Evolutionary conservation across 1,140 invertebrate genomes (phyloP), one percentile per base, ranked within the genome.

Genomic region (Yoshiicerus persimilis): DNA sequence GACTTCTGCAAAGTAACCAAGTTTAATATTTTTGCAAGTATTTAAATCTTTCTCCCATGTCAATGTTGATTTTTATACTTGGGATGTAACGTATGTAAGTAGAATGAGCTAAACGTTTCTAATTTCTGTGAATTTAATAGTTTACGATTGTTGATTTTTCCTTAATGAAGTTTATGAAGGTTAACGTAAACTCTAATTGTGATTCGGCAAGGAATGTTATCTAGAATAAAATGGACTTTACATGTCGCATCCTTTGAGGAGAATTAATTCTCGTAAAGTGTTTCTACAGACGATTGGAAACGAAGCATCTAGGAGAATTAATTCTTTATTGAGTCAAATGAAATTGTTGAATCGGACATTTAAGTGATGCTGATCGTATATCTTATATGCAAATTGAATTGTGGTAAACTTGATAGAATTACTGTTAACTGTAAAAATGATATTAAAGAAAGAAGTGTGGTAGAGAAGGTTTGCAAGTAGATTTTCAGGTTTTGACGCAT

Each of bases 361-460:
- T 36, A 16, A n/a, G 13, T n/a, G n/a, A n/a, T n/a, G n/a, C n/a
- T n/a, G n/a, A n/a, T n/a, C n/a, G 11, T 8, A 80, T 5, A 32
- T 77, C 70, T 34, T 36, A 16, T 27, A 27, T 70, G 64, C 23
- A 77, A 34, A 34, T 36, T 80, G 16, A 80, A 80, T 80, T 8
- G 11, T 36, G 20, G 32, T n/a, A 13, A 80, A 80, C 30, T 38
- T 38, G 16, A 20, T 80, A 30, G 16, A 80, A 34, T 36, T 38
- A 80, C 75, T 36, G 36, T 80, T 80, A 80, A 80, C 75, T 32
- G 75, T 80, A 80, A 80, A 80, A 80, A n/a, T 80, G 30, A 38
- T n/a, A 80, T 36, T 23, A 36, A 20, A 77, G 32, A 77, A 77
- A 20, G 27, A 30, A 77, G 27, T 77, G 23, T 30, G 64, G 64